Base-by-base conservation (phyloP, 1,140 invertebrate species). In the Drosophila watanabei region DNA sequence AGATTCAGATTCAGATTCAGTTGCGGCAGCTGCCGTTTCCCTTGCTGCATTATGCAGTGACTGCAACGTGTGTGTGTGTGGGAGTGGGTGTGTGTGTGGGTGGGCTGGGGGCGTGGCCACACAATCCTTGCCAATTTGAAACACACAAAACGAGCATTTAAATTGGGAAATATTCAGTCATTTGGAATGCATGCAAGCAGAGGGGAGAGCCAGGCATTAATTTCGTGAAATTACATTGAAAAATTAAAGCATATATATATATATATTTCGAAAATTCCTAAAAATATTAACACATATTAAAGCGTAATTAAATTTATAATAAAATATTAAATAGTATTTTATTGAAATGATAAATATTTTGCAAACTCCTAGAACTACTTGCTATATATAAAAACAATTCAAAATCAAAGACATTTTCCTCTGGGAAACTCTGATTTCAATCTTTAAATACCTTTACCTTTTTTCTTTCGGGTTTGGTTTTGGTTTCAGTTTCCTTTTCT, bases 361-460 rank as follows among this genome's bases (percentile, higher is more conserved):
- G 2, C 13, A 46, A 46, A 3, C 14, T 0, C 16, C 3, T 24
- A 3, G 0, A 13, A 14, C 20, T 24, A 13, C 35, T 37, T 37
- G 0, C 11, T 33, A 33, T 24, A 24, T 24, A 24, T 24, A 24
- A 24, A 24, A 24, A 24, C 3, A 24, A 24, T 24, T 24, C 24
- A 24, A 5, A 13, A 13, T 24, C 24, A 2, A 2, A 20, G 6
- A 14, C 20, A 13, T 24, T 64, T 41, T 7, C n/a, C 10, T 9
- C 30, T 10, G 24, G 10, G 1, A 35, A 20, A 39, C 48, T 52
- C 45, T 37, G 58, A 65, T 79, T 70, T 54, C 20, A 54, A 80
- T 80, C 63, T 87, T 68, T 79, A 79, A 81, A 81, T 72, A 56
- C 59, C 51, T 78, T 76, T 52, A 57, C 49, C 63, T 77, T 78